Conservation (phyloP, 2,888 invertebrate species). For the Sinotaia quadrata region DNA sequence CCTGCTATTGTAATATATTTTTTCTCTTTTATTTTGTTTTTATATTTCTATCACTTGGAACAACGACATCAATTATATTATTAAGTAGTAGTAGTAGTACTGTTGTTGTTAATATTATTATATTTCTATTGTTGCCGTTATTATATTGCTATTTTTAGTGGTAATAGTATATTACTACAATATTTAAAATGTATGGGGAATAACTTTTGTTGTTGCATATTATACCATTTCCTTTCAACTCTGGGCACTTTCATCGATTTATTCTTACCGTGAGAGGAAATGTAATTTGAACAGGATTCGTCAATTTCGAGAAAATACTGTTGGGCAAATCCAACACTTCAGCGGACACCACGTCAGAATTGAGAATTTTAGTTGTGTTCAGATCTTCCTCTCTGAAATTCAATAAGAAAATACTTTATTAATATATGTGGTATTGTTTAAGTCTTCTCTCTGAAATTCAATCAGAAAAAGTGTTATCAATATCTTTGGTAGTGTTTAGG, state of each 20-base stretch:
- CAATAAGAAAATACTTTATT: conserved; percentile 29
- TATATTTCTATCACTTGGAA: too few relatives aligned
- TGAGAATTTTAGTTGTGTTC: conserved; percentile 33
- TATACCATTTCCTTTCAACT: too few relatives aligned
- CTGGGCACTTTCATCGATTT: not conserved
- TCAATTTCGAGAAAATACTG: conserved; percentile 36
- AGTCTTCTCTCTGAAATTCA: conserved; percentile 4
- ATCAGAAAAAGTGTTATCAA: conserved; percentile 35
- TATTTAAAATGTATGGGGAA: too few relatives aligned
- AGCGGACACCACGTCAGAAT: conserved; percentile 55
- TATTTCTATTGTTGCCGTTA: too few relatives aligned
- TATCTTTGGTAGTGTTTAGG: conserved; percentile 8
- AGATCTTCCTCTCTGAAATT: conserved; percentile 3
- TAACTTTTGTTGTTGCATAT: too few relatives aligned
- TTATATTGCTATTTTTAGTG: too few relatives aligned
- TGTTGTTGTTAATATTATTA: too few relatives aligned
- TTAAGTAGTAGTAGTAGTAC: too few relatives aligned
- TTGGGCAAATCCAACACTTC: conserved; percentile 51
- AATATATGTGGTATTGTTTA: conserved; percentile 23
- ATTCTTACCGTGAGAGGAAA: conserved; percentile 42
- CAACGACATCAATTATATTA: too few relatives aligned
- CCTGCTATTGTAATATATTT: too few relatives aligned
- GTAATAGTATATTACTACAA: too few relatives aligned
- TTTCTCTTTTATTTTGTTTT: too few relatives aligned
- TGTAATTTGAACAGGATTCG: conserved; percentile 44